Base-by-base conservation (phyloP, 2,113 vertebrate genomes). In the Casuarius casuarius region DNA sequence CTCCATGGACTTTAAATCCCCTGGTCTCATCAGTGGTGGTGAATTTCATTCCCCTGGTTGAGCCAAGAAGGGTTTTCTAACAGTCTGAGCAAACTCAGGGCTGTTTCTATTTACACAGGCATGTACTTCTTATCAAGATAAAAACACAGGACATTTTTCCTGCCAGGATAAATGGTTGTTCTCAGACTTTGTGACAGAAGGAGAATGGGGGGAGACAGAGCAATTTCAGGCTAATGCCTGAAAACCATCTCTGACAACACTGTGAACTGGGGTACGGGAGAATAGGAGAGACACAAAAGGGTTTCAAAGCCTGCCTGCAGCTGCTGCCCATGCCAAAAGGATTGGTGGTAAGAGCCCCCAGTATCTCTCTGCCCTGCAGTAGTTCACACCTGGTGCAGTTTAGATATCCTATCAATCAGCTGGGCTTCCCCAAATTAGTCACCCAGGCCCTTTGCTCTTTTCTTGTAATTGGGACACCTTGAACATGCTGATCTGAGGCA, bases 321-420 rank as follows among this genome's bases (percentile, higher is more conserved):
- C 52, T 83, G 7, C 58, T 14, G 13, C 29, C 40, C 25, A n/a
- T 72, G 58, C 38, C 25, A 23, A 18, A 13, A 40, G 38, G 17
- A 19, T 23, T 21, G 26, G 18, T 25, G 29, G 18, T 7, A 28
- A 31, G 46, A 73, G 7, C 10, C 25, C 33, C 25, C 22, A 20
- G 11, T 26, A 12, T 17, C 12, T 38, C 67, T 66, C 35, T 91
- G 59, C 18, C 20, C 35, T 1, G 0, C 40, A 44, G 15, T 6
- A 28, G 6, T 40, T 87, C 40, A 19, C 0, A 0, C 40, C 54
- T 52, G 23, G 23, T 0, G 1, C 12, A 48, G 10, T 52, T 67
- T 46, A 59, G 35, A 20, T 9, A n/a, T 54, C 46, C 40, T 52
- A 28, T 12, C 1, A 0, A 33, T 42, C 61, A 63, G 40, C 48